Base-by-base conservation (phyloP, 2,797 vertebrate species). In the Menidia menidia region DNA sequence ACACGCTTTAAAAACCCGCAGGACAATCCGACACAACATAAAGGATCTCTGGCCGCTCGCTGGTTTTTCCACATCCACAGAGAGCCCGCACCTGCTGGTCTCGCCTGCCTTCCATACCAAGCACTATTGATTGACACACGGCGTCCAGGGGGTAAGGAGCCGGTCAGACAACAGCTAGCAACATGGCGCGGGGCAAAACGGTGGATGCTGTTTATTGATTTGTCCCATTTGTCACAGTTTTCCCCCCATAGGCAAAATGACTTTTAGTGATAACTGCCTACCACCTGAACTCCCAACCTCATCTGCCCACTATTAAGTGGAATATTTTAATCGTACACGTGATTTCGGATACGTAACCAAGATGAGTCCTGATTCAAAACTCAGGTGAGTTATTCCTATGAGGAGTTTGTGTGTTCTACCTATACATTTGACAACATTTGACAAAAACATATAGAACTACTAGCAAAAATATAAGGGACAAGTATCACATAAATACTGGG, bases 101-200 rank as follows among this genome's bases (percentile, higher is more conserved):
- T 56, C 47, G 65, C 73, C 82, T 56, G 74, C 74, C 6, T 51
- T 81, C 78, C 83, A 84, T 71, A 83, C 77, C 56, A 65, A 43
- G 83, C 73, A 70, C 77, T 80, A 87, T 88, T 69, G 88, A 92
- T 84, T 57, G 76, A 75, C 68, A 57, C 19, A 4, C 65, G 53
- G 75, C 61, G 45, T 3, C 77, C 80, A 14, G 87, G 81, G 75
- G 77, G 86, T 75, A 68, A 59, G 76, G 45, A 77, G 64, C 75
- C 33, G 72, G 87, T 88, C 81, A 87, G 62, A 43, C 68, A 78
- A 74, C 73, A 87, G 76, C 57, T 54, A 67, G 68, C 50, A 8
- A 55, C 55, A 3, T 59, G 53, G 63, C 30, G 13, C 60, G 61
- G 75, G 42, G 51, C 61, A 52, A 52, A 35, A 18, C 6, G 41